Conservation (phyloP, 2,113 vertebrate species). For the Alethe castanea region DNA sequence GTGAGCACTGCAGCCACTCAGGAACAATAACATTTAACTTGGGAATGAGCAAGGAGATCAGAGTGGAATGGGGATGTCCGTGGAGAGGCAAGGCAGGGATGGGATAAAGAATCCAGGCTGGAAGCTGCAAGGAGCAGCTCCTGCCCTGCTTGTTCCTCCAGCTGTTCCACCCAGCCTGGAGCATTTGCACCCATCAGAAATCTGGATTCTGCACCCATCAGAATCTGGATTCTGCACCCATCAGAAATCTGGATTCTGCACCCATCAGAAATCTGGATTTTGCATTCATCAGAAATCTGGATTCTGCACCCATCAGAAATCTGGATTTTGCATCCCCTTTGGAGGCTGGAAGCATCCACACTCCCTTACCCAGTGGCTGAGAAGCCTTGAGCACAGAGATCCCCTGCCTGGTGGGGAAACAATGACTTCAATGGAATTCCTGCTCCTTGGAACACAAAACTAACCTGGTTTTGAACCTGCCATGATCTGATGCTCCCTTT, state of each 20-base stretch:
- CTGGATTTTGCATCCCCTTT: not conserved
- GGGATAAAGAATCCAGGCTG: not conserved
- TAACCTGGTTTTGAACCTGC: not conserved
- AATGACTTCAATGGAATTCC: not conserved
- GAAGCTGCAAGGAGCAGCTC: not conserved
- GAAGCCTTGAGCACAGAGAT: not conserved
- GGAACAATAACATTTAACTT: not conserved
- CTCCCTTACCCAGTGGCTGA: accelerated
- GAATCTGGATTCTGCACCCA: too few relatives aligned
- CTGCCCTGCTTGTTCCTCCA: constrained; percentile 21
- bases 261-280: too few relatives aligned
- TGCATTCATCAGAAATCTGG: too few relatives aligned
- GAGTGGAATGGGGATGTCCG: not conserved
- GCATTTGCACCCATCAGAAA: not conserved
- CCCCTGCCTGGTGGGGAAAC: not conserved
- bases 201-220: not conserved
- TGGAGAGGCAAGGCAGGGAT: not conserved
- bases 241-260: too few relatives aligned
- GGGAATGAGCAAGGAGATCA: not conserved
- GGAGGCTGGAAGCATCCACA: accelerated
- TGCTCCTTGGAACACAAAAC: not conserved
- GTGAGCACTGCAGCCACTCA: not conserved
- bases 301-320: not conserved
- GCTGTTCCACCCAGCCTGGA: not conserved
- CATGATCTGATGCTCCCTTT: not conserved